phyloP scores from a whole-genome alignment of 2,888 invertebrate genomes.

The Ormyrus thymus region DNA sequence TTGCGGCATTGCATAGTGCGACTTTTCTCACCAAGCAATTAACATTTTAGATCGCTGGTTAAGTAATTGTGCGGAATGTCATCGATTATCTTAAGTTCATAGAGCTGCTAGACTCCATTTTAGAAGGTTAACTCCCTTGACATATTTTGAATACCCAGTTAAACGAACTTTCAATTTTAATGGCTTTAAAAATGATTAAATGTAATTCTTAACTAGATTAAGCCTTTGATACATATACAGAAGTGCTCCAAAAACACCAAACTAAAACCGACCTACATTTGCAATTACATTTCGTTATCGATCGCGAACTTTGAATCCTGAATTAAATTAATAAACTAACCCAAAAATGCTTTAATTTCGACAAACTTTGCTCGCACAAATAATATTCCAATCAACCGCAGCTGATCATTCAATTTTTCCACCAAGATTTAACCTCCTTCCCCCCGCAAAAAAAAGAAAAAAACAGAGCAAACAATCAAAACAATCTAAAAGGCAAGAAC shows the following conservation, averaged over 20 bases:
- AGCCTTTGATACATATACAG: not conserved
- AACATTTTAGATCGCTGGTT: constrained; percentile 34
- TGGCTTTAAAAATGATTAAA: not conserved
- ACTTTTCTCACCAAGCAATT: constrained; percentile 5
- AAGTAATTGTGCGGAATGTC: constrained; percentile 43
- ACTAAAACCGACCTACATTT: not conserved
- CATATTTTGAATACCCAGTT: constrained; percentile 33
- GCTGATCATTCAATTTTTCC: too few species aligned
- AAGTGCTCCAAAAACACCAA: not conserved
- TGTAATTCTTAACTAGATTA: too few species aligned
- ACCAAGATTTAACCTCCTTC: too few species aligned
- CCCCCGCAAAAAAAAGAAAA: too few species aligned
- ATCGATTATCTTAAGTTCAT: constrained; percentile 46
- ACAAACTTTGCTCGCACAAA: too few species aligned
- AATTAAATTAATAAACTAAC: too few species aligned
- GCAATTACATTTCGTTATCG: not conserved
- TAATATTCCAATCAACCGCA: too few species aligned
- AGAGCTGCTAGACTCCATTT: constrained; percentile 48
- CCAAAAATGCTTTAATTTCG: too few species aligned
- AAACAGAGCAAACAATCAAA: too few species aligned
- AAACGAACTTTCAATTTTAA: constrained; percentile 40
- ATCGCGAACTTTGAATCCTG: too few species aligned
- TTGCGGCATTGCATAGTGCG: not conserved
- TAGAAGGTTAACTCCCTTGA: constrained; percentile 53
- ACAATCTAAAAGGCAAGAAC: too few species aligned